These are phyloP conservation scores for Astropecten irregularis DNA, from an alignment of 53 echinoderm and acorn worm genomes.

Conservation along the genomic window DNA sequence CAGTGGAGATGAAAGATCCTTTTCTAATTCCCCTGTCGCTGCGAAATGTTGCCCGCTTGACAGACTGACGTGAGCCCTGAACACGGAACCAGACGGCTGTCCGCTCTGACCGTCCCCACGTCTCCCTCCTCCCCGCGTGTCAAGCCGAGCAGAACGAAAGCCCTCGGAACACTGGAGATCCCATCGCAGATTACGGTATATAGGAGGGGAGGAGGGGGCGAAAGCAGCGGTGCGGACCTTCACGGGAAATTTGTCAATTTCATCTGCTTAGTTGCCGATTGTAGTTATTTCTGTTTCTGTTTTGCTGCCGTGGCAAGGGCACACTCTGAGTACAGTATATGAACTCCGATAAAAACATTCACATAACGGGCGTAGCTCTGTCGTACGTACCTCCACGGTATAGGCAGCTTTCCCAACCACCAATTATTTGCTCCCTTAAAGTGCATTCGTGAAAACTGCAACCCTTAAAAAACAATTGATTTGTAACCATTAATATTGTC, in stretches of 20 bases:
- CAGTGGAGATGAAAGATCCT: too few relatives aligned
- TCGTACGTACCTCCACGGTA: too few relatives aligned
- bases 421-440: too few relatives aligned
- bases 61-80: neutral
- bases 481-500: too few relatives aligned
- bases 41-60: neutral
- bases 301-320: neutral
- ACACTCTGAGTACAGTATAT: neutral
- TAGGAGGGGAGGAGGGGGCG: conserved; percentile 18
- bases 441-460: too few relatives aligned
- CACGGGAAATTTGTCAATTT: conserved; percentile 60
- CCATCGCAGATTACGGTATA: neutral
- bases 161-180: conserved; percentile 3
- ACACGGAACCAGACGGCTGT: too few relatives aligned
- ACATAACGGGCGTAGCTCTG: too few relatives aligned
- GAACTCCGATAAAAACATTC: neutral
- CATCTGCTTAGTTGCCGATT: conserved; percentile 47
- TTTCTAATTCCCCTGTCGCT: too few relatives aligned
- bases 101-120: too few relatives aligned
- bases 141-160: conserved; percentile 51
- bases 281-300: too few relatives aligned
- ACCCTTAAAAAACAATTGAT: too few relatives aligned
- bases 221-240: conserved; percentile 23
- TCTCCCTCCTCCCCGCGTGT: neutral
- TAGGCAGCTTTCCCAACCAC: too few relatives aligned